These are phyloP conservation scores for Nesogale talazaci DNA, from an alignment of 2,113 vertebrate genomes.

Conservation along the genomic window DNA sequence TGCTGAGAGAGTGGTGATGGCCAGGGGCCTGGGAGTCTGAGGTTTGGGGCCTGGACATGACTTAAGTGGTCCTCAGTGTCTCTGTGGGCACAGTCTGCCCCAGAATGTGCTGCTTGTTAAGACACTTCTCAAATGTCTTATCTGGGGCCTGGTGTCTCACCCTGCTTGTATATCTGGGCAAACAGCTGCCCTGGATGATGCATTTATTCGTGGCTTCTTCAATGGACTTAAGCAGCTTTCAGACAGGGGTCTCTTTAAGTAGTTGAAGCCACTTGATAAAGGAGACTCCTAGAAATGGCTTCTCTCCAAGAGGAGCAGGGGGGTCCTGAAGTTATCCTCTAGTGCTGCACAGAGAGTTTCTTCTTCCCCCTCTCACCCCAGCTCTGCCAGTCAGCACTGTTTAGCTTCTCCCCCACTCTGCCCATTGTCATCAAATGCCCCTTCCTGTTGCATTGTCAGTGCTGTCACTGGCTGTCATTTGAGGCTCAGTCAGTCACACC, in stretches of 20 bases:
- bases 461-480: background rate
- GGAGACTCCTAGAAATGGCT: background rate
- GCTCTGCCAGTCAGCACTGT: background rate
- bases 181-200: accelerated
- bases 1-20: background rate
- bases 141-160: background rate
- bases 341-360: background rate
- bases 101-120: background rate
- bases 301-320: background rate
- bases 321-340: background rate
- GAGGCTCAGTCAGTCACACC: background rate
- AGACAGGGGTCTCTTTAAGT: background rate
- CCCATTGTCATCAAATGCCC: background rate
- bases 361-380: background rate
- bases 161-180: background rate
- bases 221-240: background rate
- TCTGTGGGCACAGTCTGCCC: background rate
- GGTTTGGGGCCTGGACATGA: background rate
- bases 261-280: background rate
- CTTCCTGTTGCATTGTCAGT: background rate
- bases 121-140: background rate
- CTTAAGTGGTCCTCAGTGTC: background rate
- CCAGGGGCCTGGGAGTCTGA: background rate
- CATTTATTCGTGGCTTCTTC: background rate
- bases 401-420: background rate